Conservation (phyloP, 2,797 vertebrate species). For the Hemitrygon akajei region DNA sequence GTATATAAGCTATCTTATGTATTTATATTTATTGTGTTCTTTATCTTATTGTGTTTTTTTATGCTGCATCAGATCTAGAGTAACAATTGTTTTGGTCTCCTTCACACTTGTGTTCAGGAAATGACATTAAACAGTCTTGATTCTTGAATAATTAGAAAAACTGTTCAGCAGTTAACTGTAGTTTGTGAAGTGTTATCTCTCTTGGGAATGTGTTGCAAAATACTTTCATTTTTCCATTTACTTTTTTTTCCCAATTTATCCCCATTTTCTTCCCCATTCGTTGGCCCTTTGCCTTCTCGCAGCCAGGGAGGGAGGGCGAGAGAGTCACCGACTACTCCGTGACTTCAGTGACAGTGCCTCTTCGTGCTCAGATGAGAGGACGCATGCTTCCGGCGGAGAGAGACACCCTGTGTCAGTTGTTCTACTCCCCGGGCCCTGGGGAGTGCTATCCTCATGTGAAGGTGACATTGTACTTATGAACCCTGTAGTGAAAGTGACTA, state of each 20-base stretch:
- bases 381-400: constrained; percentile 34
- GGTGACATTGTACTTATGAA: constrained; percentile 36
- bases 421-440: constrained; percentile 35
- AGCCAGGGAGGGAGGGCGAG: constrained; percentile 35
- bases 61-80: too few relatives aligned
- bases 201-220: constrained; percentile 25
- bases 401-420: constrained; percentile 37
- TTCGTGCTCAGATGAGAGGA: constrained; percentile 36
- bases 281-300: constrained; percentile 33
- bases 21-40: too few relatives aligned
- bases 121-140: too few relatives aligned
- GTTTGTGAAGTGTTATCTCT: constrained; percentile 15
- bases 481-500: constrained; percentile 34
- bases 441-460: constrained; percentile 37
- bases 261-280: constrained; percentile 27
- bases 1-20: too few relatives aligned
- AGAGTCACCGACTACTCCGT: constrained; percentile 24
- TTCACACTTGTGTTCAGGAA: too few relatives aligned
- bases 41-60: too few relatives aligned
- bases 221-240: constrained; percentile 28
- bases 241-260: constrained; percentile 36
- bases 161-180: constrained; percentile 32
- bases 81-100: too few relatives aligned
- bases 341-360: constrained; percentile 35
- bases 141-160: background rate